Evolutionary conservation across 1,140 invertebrate species (phyloP).

Genomic region (Amphibalanus amphitrite): DNA sequence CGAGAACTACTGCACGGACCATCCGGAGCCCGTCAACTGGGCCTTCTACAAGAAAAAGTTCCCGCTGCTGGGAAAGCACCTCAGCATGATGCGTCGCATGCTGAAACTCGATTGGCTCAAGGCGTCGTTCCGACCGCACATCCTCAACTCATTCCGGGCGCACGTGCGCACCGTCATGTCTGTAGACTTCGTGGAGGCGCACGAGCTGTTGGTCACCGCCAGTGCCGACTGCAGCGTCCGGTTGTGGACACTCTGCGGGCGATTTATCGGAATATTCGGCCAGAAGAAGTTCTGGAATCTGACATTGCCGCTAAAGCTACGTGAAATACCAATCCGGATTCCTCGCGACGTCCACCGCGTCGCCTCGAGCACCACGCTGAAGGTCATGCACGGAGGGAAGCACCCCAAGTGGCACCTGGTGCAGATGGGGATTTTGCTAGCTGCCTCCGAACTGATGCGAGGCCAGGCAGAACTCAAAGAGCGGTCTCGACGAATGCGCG

Average conservation of each 20-base stretch:
- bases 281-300: neutral
- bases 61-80: neutral
- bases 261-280: conserved; percentile 47
- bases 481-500: neutral
- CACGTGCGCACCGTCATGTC: conserved; percentile 39
- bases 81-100: conserved; percentile 21
- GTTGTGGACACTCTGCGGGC: conserved; percentile 45
- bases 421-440: neutral
- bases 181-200: conserved; percentile 38
- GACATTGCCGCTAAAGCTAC: neutral
- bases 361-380: conserved; percentile 1
- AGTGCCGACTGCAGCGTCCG: conserved; percentile 49
- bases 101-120: conserved; percentile 38
- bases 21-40: conserved; percentile 15
- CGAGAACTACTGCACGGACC: conserved; percentile 33
- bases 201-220: conserved; percentile 26
- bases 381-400: neutral
- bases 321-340: conserved; percentile 28
- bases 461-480: neutral
- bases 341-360: neutral
- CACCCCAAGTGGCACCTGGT: conserved; percentile 4
- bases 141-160: conserved; percentile 43
- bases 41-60: neutral
- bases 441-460: neutral
- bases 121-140: conserved; percentile 49